These are phyloP conservation scores for Lasiurus cinereus DNA, from an alignment of 2,113 vertebrate genomes.

Conservation along the genomic window DNA sequence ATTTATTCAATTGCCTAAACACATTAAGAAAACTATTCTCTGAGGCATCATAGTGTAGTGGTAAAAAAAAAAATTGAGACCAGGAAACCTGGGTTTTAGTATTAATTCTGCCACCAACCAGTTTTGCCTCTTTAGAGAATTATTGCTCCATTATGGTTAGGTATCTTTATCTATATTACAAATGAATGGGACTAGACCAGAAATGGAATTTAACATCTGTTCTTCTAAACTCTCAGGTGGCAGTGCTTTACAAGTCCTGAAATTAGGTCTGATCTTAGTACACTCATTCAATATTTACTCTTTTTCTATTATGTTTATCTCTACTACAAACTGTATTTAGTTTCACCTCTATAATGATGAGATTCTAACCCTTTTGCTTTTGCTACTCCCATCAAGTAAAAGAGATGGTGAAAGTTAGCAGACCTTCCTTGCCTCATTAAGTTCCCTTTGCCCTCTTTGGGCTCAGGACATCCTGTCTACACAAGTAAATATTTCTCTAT, in stretches of 20 bases:
- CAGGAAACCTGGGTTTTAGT: neutral
- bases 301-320: neutral
- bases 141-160: neutral
- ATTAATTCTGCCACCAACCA: neutral
- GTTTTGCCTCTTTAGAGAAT: neutral
- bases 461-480: neutral
- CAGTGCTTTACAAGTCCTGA: neutral
- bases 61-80: neutral
- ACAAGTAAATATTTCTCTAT: neutral
- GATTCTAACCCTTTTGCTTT: neutral
- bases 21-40: neutral
- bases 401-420: neutral
- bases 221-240: neutral
- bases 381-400: neutral
- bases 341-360: neutral
- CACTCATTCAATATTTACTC: neutral
- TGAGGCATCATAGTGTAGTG: neutral
- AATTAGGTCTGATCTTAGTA: neutral
- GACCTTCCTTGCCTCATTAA: neutral
- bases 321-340: neutral
- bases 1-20: neutral
- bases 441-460: neutral
- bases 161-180: neutral
- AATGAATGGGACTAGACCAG: neutral
- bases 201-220: neutral